These are phyloP conservation scores for Percina caprodes DNA, from an alignment of 2,113 vertebrate genomes.

Conservation along the genomic window DNA sequence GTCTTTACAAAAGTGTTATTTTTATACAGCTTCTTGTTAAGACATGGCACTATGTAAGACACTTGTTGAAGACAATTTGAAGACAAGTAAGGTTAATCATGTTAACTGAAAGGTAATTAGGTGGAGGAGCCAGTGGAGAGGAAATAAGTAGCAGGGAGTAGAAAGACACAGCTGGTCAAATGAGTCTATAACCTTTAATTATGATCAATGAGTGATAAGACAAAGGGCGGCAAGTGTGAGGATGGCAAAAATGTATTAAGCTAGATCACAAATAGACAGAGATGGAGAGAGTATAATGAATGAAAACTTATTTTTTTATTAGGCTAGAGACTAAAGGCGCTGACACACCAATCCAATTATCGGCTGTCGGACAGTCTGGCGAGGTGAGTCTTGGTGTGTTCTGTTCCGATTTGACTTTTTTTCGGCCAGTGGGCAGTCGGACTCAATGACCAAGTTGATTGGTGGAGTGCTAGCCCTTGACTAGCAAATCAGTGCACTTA, in stretches of 20 bases:
- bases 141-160: conserved; percentile 56
- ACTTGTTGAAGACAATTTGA: conserved; percentile 45
- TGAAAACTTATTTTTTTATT: background rate
- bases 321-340: no score
- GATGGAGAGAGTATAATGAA: conserved; percentile 12
- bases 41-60: background rate
- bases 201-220: conserved; percentile 65
- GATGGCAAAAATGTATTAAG: conserved; percentile 1
- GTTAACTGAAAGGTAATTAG: conserved; percentile 71
- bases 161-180: conserved; percentile 55
- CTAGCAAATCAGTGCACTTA: no score
- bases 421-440: no score
- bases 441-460: no score
- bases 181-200: conserved; percentile 56
- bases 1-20: background rate
- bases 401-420: no score
- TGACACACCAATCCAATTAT: no score
- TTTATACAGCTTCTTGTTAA: background rate
- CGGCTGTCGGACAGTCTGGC: no score
- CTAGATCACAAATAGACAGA: background rate
- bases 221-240: conserved; percentile 21
- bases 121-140: conserved; percentile 55
- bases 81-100: conserved; percentile 60
- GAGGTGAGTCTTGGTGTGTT: no score
- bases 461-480: no score